phyloP scores from a whole-genome alignment of 2,888 invertebrate species.

The Spisula solida region DNA sequence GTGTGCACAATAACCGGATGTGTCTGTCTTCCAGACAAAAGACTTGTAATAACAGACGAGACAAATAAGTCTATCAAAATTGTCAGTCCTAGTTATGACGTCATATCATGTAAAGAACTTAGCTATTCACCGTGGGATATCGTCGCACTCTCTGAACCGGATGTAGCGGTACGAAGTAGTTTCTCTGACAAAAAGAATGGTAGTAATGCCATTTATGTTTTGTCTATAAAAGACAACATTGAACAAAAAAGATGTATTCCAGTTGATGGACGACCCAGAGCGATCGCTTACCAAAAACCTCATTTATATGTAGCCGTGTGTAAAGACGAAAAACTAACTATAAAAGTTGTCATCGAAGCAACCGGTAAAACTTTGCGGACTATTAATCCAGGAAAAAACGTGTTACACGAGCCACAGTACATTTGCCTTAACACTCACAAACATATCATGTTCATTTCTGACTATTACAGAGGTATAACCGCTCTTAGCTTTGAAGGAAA shows the following conservation, averaged over 20 bases:
- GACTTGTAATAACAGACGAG: slow-evolving; percentile 61
- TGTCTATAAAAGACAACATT: slow-evolving; percentile 36
- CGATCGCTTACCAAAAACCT: slow-evolving; percentile 48
- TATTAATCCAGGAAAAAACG: slow-evolving; percentile 52
- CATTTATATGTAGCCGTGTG: slow-evolving; percentile 58
- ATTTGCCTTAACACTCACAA: slow-evolving; percentile 37
- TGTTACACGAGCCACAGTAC: slow-evolving; percentile 65
- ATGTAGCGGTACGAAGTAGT: slow-evolving; percentile 59
- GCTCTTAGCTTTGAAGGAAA: slow-evolving; percentile 53
- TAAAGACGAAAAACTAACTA: slow-evolving; percentile 43
- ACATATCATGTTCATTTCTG: slow-evolving; percentile 58
- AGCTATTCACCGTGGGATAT: slow-evolving; percentile 63
- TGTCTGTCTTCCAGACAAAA: slow-evolving; percentile 47
- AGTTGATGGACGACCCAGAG: slow-evolving; percentile 62
- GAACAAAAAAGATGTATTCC: slow-evolving; percentile 35
- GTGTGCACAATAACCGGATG: slow-evolving; percentile 63
- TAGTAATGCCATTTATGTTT: slow-evolving; percentile 53
- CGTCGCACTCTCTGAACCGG: slow-evolving; percentile 44
- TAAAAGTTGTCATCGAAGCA: slow-evolving; percentile 51
- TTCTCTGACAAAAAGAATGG: slow-evolving; percentile 51
- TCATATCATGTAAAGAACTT: slow-evolving; percentile 33
- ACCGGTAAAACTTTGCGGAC: slow-evolving; percentile 41
- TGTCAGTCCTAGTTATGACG: slow-evolving; percentile 25
- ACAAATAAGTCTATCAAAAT: slow-evolving; percentile 60
- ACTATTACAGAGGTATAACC: slow-evolving; percentile 61